Conservation (phyloP, 2,888 invertebrate genomes). For the Acleris holmiana region DNA sequence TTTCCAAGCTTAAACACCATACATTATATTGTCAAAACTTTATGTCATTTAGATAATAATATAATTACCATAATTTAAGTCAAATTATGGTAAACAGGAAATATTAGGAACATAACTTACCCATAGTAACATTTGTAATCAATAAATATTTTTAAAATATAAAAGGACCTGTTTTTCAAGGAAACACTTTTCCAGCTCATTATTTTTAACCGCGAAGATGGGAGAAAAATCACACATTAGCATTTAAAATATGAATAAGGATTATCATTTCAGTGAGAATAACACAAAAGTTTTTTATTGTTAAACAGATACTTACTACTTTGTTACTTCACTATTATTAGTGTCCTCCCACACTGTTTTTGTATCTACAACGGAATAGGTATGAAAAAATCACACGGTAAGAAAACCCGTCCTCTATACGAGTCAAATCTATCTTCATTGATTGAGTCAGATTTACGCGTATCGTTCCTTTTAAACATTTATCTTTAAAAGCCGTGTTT, state of each 20-base stretch:
- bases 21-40: no score
- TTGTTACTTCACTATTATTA: no score
- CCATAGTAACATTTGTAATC: background rate
- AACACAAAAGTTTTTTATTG: no score
- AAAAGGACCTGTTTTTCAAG: constrained; percentile 16
- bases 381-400: constrained; percentile 2
- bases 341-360: no score
- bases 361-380: background rate
- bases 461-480: constrained; percentile 40
- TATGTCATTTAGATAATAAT: no score
- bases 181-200: constrained; percentile 33
- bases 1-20: no score
- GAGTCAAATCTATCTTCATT: constrained; percentile 1
- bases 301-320: no score
- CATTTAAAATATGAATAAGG: background rate
- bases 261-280: background rate
- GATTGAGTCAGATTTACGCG: constrained; percentile 34
- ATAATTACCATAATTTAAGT: no score
- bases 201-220: constrained; percentile 50
- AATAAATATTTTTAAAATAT: constrained; percentile 12
- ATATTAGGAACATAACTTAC: constrained; percentile 5
- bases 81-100: constrained; percentile 23
- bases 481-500: constrained; percentile 54
- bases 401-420: background rate
- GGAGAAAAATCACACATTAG: background rate